Conservation (phyloP, 2,888 invertebrate species). For the Cheilosia vernalis region DNA sequence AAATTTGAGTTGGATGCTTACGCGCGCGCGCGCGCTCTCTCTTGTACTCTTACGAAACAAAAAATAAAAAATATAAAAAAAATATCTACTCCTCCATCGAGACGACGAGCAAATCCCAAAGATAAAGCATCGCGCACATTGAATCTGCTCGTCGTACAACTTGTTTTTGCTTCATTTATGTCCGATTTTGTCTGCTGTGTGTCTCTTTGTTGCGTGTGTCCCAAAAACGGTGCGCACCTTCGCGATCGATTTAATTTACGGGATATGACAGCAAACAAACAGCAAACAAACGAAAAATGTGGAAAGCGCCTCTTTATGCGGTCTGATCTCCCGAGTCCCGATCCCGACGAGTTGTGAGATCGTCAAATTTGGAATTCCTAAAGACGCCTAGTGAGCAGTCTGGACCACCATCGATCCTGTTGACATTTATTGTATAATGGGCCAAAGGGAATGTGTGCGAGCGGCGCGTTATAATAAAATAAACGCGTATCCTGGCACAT, state of each 20-base stretch:
- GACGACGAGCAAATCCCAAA: constrained; percentile 59
- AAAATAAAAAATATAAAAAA: background rate
- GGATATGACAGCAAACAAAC: constrained; percentile 70
- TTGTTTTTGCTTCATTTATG: constrained; percentile 73
- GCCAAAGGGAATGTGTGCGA: constrained; percentile 64
- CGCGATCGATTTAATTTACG: constrained; percentile 52
- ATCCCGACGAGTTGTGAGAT: constrained; percentile 32
- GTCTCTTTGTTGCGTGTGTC: constrained; percentile 52
- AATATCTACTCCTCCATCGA: constrained; percentile 33
- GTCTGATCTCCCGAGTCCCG: background rate
- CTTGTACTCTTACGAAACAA: too few species aligned
- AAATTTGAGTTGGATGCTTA: constrained; percentile 74
- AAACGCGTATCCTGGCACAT: constrained; percentile 83
- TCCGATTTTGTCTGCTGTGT: constrained; percentile 61
- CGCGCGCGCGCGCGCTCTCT: constrained; percentile 37
- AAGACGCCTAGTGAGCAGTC: constrained; percentile 58
- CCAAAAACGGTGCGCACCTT: constrained; percentile 32
- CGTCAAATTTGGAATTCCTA: constrained; percentile 70
- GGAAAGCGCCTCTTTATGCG: constrained; percentile 63
- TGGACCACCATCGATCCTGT: constrained; percentile 71
- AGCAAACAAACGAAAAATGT: constrained; percentile 59
- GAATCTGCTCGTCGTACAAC: constrained; percentile 67
- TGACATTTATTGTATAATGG: constrained; percentile 75
- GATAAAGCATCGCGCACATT: constrained; percentile 57
- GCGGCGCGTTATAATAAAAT: constrained; percentile 81